Evolutionary conservation across 2,113 vertebrate genomes (phyloP).

Genomic region (Candoia aspera): DNA sequence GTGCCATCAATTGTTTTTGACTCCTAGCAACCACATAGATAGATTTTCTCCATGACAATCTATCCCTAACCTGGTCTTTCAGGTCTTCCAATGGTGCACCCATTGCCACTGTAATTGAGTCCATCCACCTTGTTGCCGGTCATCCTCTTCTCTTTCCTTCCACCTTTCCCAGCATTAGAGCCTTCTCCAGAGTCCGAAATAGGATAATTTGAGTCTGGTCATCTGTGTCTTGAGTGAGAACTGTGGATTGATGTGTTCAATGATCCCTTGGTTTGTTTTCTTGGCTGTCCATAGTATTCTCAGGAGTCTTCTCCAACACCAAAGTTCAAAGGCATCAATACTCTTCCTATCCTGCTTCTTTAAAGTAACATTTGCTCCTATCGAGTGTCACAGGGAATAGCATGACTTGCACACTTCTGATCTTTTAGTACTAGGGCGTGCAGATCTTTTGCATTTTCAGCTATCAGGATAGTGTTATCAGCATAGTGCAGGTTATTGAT

Average conservation of each 20-base stretch:
- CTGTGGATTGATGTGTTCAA: not conserved
- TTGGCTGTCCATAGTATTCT: not conserved
- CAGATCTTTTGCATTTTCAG: not conserved
- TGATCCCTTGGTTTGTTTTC: not conserved
- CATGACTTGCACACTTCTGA: not conserved
- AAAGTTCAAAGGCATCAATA: not conserved
- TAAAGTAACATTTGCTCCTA: not conserved
- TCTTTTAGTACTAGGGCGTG: not conserved
- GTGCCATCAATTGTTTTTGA: not conserved
- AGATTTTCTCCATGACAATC: too few species aligned
- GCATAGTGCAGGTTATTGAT: not conserved
- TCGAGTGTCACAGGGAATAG: not conserved
- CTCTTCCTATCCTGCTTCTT: not conserved
- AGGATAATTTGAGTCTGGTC: not conserved
- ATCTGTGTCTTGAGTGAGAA: not conserved
- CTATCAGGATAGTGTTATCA: not conserved
- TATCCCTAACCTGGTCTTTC: too few species aligned
- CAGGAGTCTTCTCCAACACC: not conserved
- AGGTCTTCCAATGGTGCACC: too few species aligned
- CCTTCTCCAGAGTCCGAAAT: not conserved
- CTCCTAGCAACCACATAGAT: not conserved
- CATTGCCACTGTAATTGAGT: too few species aligned
- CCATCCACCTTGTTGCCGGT: too few species aligned
- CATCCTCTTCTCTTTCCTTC: too few species aligned
- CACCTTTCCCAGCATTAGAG: not conserved